A percentile compares a stretch with the other conserved stretches of the same genome.
These are phyloP conservation scores for Corythornis vintsioides DNA, from an alignment of 2,113 vertebrate species.

Conservation along the genomic window DNA sequence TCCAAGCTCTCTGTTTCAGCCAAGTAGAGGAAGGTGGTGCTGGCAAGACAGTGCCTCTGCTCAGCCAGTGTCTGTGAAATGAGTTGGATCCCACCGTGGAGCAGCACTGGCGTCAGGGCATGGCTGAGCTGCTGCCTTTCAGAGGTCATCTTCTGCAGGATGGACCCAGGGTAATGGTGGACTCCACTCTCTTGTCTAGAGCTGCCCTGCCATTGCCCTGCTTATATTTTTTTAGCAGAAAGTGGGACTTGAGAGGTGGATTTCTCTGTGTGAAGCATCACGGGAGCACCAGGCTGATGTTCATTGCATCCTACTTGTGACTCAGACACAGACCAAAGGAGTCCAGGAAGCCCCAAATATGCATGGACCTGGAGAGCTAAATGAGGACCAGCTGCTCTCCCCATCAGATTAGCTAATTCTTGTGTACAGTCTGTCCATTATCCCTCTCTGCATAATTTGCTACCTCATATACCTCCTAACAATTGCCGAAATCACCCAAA, in stretches of 20 bases:
- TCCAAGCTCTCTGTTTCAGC: neutral
- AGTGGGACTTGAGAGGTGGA: neutral
- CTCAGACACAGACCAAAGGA: neutral
- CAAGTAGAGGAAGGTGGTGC: neutral
- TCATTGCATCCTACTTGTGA: neutral
- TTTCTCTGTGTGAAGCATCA: neutral
- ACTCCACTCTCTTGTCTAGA: neutral
- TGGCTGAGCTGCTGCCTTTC: rapidly evolving
- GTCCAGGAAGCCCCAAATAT: neutral
- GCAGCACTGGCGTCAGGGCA: rapidly evolving
- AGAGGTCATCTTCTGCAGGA: neutral
- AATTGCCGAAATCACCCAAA: conserved; percentile 23
- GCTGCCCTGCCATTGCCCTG: neutral
- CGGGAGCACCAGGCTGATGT: neutral
- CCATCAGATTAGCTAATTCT: conserved; percentile 54
- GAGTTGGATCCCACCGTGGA: rapidly evolving
- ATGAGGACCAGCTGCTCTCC: conserved; percentile 47
- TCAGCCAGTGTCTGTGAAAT: neutral
- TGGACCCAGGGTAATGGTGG: neutral
- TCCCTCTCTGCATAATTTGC: neutral
- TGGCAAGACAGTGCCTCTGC: neutral
- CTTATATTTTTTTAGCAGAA: neutral
- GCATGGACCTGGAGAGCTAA: neutral
- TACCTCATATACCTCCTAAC: neutral
- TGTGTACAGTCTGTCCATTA: neutral